Conservation (phyloP, 2,888 invertebrate species). For the Oscheius sp. region DNA sequence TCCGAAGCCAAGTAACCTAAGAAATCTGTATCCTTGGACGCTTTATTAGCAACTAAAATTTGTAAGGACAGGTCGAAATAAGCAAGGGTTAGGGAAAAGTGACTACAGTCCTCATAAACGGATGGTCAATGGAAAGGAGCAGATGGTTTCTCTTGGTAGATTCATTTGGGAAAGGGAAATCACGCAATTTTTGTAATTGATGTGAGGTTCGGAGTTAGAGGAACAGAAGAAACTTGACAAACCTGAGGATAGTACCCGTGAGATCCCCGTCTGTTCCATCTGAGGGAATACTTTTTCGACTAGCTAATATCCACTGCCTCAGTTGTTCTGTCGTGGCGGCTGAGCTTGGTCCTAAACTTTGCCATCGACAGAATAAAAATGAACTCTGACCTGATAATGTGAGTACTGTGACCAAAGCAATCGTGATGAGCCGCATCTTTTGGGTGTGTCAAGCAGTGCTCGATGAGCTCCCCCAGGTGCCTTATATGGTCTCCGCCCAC, state of each 20-base stretch:
- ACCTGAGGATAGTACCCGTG: conserved; percentile 62
- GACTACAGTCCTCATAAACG: no score
- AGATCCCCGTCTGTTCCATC: conserved; percentile 55
- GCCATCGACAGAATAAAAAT: background rate
- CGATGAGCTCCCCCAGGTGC: conserved; percentile 13
- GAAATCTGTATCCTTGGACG: background rate
- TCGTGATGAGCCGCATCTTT: conserved; percentile 24
- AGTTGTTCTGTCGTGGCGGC: conserved; percentile 68
- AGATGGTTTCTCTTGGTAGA: background rate
- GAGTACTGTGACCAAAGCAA: conserved; percentile 24
- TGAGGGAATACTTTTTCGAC: conserved; percentile 57
- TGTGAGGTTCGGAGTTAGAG: background rate
- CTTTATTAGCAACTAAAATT: background rate
- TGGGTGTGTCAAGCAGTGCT: conserved; percentile 30
- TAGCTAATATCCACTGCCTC: conserved; percentile 67
- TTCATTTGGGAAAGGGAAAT: background rate
- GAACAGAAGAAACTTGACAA: background rate
- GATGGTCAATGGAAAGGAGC: no score
- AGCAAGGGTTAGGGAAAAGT: background rate
- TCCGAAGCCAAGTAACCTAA: conserved; percentile 38
- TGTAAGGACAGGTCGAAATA: background rate
- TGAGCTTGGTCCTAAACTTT: background rate
- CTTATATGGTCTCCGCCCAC: conserved; percentile 36
- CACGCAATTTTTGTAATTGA: no score
- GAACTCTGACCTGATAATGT: conserved; percentile 8